These are phyloP conservation scores for Cynocephalus volans DNA, from an alignment of 2,113 vertebrate species.

Conservation along the genomic window DNA sequence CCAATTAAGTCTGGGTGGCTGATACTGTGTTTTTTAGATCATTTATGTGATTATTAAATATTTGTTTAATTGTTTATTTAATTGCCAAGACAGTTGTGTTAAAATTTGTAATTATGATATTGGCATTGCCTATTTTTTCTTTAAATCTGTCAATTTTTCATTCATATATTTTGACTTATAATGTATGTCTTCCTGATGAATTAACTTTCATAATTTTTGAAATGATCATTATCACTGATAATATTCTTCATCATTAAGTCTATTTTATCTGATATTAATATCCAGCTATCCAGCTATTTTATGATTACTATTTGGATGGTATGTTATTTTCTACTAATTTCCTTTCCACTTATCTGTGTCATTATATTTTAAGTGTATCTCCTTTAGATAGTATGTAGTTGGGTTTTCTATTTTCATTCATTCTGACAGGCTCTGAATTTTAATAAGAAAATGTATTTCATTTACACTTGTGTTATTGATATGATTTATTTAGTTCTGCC, in stretches of 20 bases:
- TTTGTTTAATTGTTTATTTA: neutral
- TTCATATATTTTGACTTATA: neutral
- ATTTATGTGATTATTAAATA: constrained; percentile 6
- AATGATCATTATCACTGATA: neutral
- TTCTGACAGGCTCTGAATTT: neutral
- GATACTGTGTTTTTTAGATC: neutral
- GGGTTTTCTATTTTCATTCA: neutral
- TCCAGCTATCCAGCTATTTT: neutral
- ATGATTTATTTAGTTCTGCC: neutral
- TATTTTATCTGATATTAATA: neutral
- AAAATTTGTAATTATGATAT: neutral
- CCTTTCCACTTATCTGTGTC: neutral
- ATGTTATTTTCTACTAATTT: neutral
- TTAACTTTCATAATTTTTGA: neutral
- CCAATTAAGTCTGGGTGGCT: neutral
- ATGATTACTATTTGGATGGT: neutral
- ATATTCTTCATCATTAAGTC: neutral
- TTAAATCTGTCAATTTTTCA: neutral
- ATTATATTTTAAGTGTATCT: constrained; percentile 24
- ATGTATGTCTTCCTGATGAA: neutral
- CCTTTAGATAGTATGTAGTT: neutral
- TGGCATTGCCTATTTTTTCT: neutral
- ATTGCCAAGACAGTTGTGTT: neutral
- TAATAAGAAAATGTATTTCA: neutral
- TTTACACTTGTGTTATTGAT: neutral